Percentiles rank a stretch among this genome's conserved stretches.
These are phyloP conservation scores for Rallus limicola DNA, from an alignment of 2,113 vertebrate genomes.

Conservation along the genomic window DNA sequence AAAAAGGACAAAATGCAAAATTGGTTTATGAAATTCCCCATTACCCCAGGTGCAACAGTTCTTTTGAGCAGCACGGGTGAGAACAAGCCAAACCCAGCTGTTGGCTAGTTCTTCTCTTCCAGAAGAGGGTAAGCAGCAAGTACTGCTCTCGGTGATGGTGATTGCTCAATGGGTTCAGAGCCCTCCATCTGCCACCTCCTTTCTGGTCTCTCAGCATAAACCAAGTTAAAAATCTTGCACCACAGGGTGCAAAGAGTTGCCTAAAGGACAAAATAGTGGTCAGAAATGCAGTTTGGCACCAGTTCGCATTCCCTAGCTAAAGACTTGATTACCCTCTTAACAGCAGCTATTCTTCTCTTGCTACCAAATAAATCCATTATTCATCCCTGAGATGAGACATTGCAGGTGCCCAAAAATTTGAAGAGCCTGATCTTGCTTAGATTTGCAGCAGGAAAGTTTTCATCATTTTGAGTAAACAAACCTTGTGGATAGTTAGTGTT, in stretches of 20 bases:
- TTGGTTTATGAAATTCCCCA: background rate
- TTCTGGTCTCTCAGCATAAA: background rate
- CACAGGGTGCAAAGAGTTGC: background rate
- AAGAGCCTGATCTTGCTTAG: background rate
- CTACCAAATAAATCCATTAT: background rate
- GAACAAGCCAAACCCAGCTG: background rate
- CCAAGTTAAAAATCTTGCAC: background rate
- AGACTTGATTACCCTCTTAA: background rate
- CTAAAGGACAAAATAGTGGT: background rate
- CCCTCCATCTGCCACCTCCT: background rate
- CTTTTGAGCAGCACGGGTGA: background rate
- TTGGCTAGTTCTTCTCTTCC: background rate
- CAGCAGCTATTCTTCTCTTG: background rate
- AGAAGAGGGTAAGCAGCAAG: background rate
- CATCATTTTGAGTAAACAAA: background rate
- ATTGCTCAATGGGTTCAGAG: fast-evolving
- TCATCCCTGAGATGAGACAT: background rate
- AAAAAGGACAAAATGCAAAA: background rate
- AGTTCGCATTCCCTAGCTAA: background rate
- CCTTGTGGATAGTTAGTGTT: background rate
- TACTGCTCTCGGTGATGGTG: background rate
- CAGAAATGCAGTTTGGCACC: background rate
- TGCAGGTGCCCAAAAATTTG: background rate
- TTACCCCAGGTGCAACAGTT: no score
- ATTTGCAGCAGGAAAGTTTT: background rate